Evolutionary conservation across 2,888 invertebrate species (phyloP), one percentile per base, ranked within the genome.

Genomic region (Dolomedes plantarius): DNA sequence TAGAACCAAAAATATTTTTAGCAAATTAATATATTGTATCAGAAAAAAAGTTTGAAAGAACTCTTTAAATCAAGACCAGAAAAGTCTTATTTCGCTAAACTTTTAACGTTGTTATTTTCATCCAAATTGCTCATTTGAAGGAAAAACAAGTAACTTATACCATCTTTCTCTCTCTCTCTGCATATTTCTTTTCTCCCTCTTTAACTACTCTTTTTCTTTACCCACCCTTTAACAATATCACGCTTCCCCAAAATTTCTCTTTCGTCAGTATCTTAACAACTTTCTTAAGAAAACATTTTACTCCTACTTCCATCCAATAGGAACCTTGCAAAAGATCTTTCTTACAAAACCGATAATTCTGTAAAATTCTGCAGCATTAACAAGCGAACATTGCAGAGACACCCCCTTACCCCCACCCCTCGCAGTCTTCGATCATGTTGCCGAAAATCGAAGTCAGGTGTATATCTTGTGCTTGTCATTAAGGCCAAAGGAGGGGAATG

Each of bases 391-490:
- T 46, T 50, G 62, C 19, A 28, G 16, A 9, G 46, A 16, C 16
- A 9, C 2, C 46, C n/a, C 46, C 46, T 36, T 11, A 16, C 11
- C 46, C 56, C 19, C 56, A 1, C 23, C 1, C 23, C 32, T 68
- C 56, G 31, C 27, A 56, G 23, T 64, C 36, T 69, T 62, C 62
- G 78, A 78, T 64, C 19, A 71, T 67, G 56, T 41, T 71, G 78
- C 71, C 69, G 71, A 78, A 78, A 78, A 78, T 78, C 78, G 78
- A 78, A 78, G 69, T 62, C 32, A 65, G 69, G 78, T 78, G 41
- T 62, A 56, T 23, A 56, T 56, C 56, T 56, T 68, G 16, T 41
- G 19, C 69, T 69, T 71, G 71, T 71, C 78, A 78, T 78, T 78
- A 78, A 71, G 41, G 50, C 68, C 31, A 65, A 39, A 28, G 32